Evolutionary conservation across 2,113 vertebrate genomes (phyloP).

Genomic region (Cebidichthys violaceus): DNA sequence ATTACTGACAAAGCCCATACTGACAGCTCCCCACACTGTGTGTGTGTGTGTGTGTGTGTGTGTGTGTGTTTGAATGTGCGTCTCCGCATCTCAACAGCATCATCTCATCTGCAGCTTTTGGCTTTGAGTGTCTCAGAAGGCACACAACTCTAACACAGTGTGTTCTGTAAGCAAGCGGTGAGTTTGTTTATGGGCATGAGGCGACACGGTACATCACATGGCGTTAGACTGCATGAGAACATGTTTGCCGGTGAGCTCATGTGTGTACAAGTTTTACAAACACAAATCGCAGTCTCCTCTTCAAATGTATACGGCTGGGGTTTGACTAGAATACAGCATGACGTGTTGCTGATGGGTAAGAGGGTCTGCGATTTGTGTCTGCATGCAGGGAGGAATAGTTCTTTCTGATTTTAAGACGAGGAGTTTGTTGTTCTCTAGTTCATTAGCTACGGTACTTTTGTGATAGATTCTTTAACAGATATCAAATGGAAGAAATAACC

Average conservation of each 20-base stretch:
- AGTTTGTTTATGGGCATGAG: conserved; percentile 49
- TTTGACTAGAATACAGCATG: not conserved
- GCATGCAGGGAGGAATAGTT: not conserved
- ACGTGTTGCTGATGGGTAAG: conserved; percentile 11
- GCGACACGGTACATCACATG: conserved; percentile 20
- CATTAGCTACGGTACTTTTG: too few species aligned
- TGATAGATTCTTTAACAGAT: too few species aligned
- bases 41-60: conserved; percentile 29
- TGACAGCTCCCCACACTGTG: conserved; percentile 61
- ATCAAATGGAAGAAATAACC: too few species aligned
- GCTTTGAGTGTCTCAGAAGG: conserved; percentile 4
- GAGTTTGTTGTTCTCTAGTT: too few species aligned
- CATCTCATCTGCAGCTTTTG: conserved; percentile 5
- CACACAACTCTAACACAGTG: conserved; percentile 20
- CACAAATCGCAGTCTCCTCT: conserved; percentile 47
- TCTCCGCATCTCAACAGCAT: conserved; percentile 16
- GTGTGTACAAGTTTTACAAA: conserved; percentile 51
- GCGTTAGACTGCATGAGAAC: not conserved
- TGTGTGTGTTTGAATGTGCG: conserved; percentile 21
- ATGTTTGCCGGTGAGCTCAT: conserved; percentile 45
- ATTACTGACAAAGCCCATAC: conserved; percentile 67
- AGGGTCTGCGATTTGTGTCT: not conserved
- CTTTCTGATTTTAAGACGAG: not conserved
- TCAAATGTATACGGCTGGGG: conserved; percentile 6
- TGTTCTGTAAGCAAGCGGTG: conserved; percentile 43